Conservation (phyloP, 2,888 invertebrate genomes). For the Mythimna pallens region DNA sequence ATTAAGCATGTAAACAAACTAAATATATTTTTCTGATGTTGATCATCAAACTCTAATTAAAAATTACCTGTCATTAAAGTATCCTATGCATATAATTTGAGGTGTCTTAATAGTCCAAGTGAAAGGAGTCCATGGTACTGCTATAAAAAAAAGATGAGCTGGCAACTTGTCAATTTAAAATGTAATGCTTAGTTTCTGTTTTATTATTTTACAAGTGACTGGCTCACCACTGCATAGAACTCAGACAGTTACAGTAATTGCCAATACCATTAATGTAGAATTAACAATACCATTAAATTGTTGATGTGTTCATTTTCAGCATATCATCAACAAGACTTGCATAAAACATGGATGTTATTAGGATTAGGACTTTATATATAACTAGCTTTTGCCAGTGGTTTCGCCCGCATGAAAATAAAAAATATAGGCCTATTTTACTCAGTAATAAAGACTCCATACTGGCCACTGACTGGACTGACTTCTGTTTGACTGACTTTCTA, state of each 20-base stretch:
- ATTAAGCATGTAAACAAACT: neutral
- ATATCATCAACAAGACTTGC: neutral
- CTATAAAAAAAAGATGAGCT: slow-evolving; percentile 50
- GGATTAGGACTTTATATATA: neutral
- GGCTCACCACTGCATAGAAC: neutral
- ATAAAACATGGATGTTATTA: neutral
- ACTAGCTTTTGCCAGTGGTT: too few relatives aligned
- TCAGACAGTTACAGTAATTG: neutral
- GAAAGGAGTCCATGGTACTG: slow-evolving; percentile 31
- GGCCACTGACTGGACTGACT: too few relatives aligned
- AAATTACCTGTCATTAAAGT: neutral
- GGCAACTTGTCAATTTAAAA: slow-evolving; percentile 36
- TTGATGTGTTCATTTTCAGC: neutral
- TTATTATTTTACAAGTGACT: neutral
- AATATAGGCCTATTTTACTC: too few relatives aligned
- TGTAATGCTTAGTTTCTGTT: slow-evolving; percentile 13
- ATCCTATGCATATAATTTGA: neutral
- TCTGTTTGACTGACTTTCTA: too few relatives aligned
- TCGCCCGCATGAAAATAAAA: too few relatives aligned
- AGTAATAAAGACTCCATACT: too few relatives aligned
- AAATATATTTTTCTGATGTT: neutral
- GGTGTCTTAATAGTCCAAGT: neutral
- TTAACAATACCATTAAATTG: neutral
- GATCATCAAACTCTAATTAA: slow-evolving; percentile 12
- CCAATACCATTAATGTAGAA: neutral